Conservation (phyloP, 2,113 vertebrate species). For the Aramus guarauna region DNA sequence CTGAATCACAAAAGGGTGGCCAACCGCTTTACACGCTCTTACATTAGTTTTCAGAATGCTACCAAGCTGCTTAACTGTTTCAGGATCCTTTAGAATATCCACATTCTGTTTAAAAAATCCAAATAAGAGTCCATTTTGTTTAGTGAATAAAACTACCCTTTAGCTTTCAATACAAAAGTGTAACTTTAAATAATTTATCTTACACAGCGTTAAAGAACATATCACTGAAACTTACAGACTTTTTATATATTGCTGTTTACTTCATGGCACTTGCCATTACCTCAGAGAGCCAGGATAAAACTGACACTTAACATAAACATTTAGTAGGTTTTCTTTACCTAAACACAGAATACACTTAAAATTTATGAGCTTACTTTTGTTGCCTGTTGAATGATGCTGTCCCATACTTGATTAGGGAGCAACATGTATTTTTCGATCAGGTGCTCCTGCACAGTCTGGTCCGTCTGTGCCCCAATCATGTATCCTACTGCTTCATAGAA, state of each 20-base stretch:
- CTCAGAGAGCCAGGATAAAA: background rate
- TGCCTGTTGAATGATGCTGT: conserved; percentile 98
- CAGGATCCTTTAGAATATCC: conserved; percentile 98
- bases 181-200: background rate
- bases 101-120: conserved; percentile 82
- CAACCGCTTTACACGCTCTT: conserved; percentile 95
- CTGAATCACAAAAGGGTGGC: conserved; percentile 98
- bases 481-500: conserved; percentile 99
- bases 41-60: conserved; percentile 99
- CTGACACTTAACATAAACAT: too few relatives aligned
- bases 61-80: conserved; percentile 97
- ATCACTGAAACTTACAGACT: background rate
- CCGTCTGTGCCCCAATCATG: conserved; percentile 99
- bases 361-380: conserved; percentile 85
- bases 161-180: background rate
- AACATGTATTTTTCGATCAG: conserved; percentile 99
- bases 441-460: conserved; percentile 95
- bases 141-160: background rate
- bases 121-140: background rate
- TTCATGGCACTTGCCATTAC: background rate
- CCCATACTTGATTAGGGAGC: conserved; percentile 99
- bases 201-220: background rate
- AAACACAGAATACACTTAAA: background rate
- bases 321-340: background rate
- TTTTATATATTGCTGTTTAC: background rate